Evolutionary conservation across 2,888 invertebrate genomes (phyloP), one percentile per base, ranked within the genome.

Genomic region (Dryobotodes eremita): DNA sequence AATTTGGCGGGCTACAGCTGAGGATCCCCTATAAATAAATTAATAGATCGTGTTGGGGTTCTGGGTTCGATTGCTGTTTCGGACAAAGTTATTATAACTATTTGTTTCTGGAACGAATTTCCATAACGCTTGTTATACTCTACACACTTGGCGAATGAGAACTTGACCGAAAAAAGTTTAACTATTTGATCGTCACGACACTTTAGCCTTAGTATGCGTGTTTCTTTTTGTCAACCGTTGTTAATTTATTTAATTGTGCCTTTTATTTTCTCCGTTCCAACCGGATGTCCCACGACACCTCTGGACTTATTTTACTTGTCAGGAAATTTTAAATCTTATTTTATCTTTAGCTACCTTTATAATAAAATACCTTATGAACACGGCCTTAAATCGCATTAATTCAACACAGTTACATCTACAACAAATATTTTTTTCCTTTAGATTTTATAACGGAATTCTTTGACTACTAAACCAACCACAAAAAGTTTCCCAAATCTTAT

Each of bases 401-500:
- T 26, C 10, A 46, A 31, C 8, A 23, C 42, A 26, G 4, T 46
- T 3, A 31, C 17, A 17, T 36, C 36, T 75, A 15, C 6, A 11
- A 31, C 4, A 48, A 36, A 61, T 26, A 7, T 31, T 20, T 53
- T 79, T 55, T 48, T 0, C 26, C 42, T 61, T 70, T 17, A 17
- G 17, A 2, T 36, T 48, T 48, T 20, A 17, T 23, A 42, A 11
- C n/a, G 5, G 2, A 57, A 57, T 42, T 48, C 7, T 36, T 62
- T 36, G 31, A 74, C 13, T 71, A 69, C 36, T 69, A 10, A 53
- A 59, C 11, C 11, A 50, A 20, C 42, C 55, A 20, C 46, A 36
- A 83, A 82, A 80, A 80, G 36, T 69, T 48, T 31, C 20, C 59
- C n/a, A 36, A 80, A 70, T 42, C 55, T 61, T 65, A 74, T 84